phyloP scores from a whole-genome alignment of 1,140 invertebrate species.

The Platorchestia sp. region DNA sequence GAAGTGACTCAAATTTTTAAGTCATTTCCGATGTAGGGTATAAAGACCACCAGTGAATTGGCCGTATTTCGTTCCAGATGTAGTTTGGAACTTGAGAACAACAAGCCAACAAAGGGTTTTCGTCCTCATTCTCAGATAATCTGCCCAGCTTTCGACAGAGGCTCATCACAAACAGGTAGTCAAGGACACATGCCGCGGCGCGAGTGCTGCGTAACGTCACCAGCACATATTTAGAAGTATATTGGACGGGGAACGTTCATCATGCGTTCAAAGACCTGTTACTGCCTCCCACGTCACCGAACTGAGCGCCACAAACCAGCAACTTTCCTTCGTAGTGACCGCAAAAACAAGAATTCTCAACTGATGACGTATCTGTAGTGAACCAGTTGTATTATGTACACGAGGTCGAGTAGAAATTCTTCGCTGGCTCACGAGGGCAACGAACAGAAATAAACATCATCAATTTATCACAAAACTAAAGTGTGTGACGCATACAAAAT shows the following conservation, averaged over 20 bases:
- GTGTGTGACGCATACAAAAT: too few species aligned
- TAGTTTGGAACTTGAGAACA: background rate
- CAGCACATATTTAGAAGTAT: background rate
- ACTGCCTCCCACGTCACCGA: background rate
- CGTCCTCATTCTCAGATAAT: background rate
- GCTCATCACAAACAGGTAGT: background rate
- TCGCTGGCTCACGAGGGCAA: too few species aligned
- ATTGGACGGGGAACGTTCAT: background rate
- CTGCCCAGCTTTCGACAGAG: background rate
- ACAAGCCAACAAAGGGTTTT: background rate
- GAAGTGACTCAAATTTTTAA: too few species aligned
- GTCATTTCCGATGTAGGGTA: too few species aligned
- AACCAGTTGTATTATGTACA: background rate
- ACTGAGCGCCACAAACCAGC: background rate
- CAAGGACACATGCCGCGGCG: background rate
- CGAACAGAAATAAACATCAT: too few species aligned
- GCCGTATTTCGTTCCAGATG: background rate
- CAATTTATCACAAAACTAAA: too few species aligned
- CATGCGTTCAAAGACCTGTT: background rate
- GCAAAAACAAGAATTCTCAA: background rate
- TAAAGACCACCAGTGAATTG: too few species aligned
- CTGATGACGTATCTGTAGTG: background rate
- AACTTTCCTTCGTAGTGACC: background rate
- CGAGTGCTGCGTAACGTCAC: too few species aligned
- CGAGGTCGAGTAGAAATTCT: too few species aligned